Base-by-base conservation (phyloP, 1,140 invertebrate genomes). In the Cyrtorhinus lividipennis region DNA sequence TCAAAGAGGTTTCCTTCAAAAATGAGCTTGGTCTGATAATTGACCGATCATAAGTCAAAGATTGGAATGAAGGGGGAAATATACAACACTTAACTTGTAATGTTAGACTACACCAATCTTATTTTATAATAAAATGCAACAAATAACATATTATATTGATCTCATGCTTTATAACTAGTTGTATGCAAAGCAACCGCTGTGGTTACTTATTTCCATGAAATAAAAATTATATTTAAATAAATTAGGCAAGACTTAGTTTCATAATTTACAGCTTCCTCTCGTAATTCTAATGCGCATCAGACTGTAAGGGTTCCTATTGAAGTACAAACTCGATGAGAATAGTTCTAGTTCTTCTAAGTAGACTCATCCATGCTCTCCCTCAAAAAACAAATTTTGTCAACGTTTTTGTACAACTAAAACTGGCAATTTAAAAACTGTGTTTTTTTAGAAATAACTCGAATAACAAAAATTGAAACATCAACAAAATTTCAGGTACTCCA, bases 241-340 rank as follows among this genome's bases (percentile, higher is more conserved):
- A 58, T 63, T 63, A 63, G 56, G 62, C 62, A 63, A 63, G 62
- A 63, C 62, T 63, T 63, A 63, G 56, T 63, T 62, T 53, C 46
- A 58, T 24, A 58, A 58, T 24, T 8, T 58, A 53, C 48, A 53
- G 10, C 20, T 53, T 53, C 20, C 10, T 13, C n/a, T 53, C 10
- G 18, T 53, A 13, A 53, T 20, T 53, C 20, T 53, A 15, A 53
- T 53, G 10, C 20, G 10, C 48, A 10, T 53, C 48, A 62, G 61
- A 62, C 53, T 62, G 26, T 62, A 22, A 20, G 23, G 22, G 30
- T 38, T 38, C 30, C 30, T 38, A 38, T 38, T 38, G 30, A 38
- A 38, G 5, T 38, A 38, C 5, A 38, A 38, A 5, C 30, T 38
- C 30, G 5, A 38, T 5, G 30, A 38, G 5, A 38, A 38, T 8